A percentile compares a stretch with the other conserved stretches of the same genome.
phyloP scores from a whole-genome alignment of 1,140 invertebrate genomes.

The Saxidomus purpurata region DNA sequence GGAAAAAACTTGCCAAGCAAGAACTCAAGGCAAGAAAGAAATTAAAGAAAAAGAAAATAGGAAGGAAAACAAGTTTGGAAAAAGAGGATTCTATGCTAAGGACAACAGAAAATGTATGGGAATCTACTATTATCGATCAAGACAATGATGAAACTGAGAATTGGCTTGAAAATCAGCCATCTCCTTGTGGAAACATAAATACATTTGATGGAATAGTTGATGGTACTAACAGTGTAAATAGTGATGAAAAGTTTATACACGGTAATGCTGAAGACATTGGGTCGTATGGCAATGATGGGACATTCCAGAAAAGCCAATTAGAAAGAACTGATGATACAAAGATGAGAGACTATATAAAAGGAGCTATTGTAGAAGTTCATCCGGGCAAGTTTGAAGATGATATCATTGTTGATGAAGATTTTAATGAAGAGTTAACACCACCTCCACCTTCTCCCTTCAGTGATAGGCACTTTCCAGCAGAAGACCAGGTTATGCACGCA shows the following conservation, averaged over 20 bases:
- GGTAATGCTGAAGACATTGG: background rate
- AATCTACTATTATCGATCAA: background rate
- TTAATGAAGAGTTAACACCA: background rate
- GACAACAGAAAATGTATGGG: background rate
- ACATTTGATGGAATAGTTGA: too few species aligned
- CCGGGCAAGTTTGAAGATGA: background rate
- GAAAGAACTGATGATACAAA: background rate
- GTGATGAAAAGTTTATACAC: background rate
- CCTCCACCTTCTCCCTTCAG: constrained; percentile 50
- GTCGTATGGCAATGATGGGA: background rate
- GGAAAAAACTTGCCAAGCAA: background rate
- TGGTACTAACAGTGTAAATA: background rate
- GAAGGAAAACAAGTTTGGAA: constrained; percentile 3
- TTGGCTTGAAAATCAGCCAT: background rate
- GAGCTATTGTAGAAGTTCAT: background rate
- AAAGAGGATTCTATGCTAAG: background rate
- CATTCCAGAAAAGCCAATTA: background rate
- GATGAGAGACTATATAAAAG: background rate
- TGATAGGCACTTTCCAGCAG: background rate
- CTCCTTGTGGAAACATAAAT: background rate
- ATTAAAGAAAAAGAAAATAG: constrained; percentile 43
- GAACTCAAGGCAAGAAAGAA: constrained; percentile 43
- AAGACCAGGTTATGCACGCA: background rate
- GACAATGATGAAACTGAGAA: background rate
- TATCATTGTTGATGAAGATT: background rate